Evolutionary conservation across 2,888 invertebrate species (phyloP), one percentile per base, ranked within the genome.

Genomic region (Amblyjoppa fuscipennis): DNA sequence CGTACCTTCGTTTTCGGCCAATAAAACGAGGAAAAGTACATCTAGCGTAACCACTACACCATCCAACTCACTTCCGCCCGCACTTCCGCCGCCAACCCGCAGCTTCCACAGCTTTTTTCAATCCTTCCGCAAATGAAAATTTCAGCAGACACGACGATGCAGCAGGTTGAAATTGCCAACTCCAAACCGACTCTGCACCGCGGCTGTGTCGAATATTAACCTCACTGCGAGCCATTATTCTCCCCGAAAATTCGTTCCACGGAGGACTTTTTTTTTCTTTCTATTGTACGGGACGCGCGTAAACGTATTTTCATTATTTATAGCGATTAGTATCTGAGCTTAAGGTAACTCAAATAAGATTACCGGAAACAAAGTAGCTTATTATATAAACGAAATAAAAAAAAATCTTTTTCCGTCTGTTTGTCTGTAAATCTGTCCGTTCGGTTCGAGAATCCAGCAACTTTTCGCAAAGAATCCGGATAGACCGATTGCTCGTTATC

Each of bases 1-100:
- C 38, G 5, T 64, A 25, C 51, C 34, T 59, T 34, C 3, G 41
- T 3, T 25, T 38, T 38, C 20, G 7, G 51, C 59, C 51, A 61
- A 61, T 81, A 70, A 70, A 81, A 81, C 61, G 49, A 64, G 45
- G 45, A 13, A 45, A 45, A 45, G 45, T 11, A 45, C 45, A 11
- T 45, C 45, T 13, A 76, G 38, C 34, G 34, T 76, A 76, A 76
- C 49, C 49, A 66, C 76, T 38, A 13, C 3, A 81, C 25, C 31
- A 45, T 13, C 45, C 11, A 45, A 41, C 75, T 76, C 28, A 38
- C 75, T 20, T 25, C 38, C 79, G 16, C 25, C 16, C 59, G 49
- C 51, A 75, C 34, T 59, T 59, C 11, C 28, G 25, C 25, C 28
- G 20, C 25, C 11, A 59, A 45, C 13, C 45, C 45, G 45, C 13